These are phyloP conservation scores for Willowsia nigromaculata DNA, from an alignment of 2,888 invertebrate genomes.

Conservation along the genomic window DNA sequence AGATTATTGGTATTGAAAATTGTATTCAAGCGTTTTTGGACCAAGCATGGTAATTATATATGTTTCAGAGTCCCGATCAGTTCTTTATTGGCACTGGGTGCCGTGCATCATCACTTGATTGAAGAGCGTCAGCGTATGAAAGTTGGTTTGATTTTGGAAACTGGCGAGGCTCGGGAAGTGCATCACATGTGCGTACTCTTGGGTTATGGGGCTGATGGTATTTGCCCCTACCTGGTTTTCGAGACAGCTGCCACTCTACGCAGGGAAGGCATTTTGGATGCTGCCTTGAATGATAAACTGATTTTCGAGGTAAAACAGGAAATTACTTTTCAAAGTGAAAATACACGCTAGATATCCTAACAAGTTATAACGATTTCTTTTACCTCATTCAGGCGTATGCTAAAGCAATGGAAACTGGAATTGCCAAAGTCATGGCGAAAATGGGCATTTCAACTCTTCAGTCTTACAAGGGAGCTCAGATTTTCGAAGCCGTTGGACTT, in stretches of 20 bases:
- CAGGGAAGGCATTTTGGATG: conserved; percentile 91
- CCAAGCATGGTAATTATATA: conserved; percentile 33
- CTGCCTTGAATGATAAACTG: conserved; percentile 87
- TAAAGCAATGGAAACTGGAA: conserved; percentile 93
- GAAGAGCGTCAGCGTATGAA: conserved; percentile 97
- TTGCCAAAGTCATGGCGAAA: conserved; percentile 98
- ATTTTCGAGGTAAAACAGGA: conserved; percentile 85
- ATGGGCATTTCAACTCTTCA: conserved; percentile 99
- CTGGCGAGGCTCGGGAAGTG: conserved; percentile 93
- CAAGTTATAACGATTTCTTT: too few species aligned
- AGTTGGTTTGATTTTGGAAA: conserved; percentile 95
- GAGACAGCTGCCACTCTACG: conserved; percentile 94
- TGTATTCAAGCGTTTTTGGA: too few species aligned
- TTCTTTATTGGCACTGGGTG: conserved; percentile 92
- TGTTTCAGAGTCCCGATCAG: conserved; percentile 86
- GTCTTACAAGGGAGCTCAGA: conserved; percentile 99
- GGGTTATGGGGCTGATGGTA: conserved; percentile 98
- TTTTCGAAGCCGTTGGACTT: conserved; percentile 98
- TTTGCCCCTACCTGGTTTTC: conserved; percentile 97
- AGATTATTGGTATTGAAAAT: background rate
- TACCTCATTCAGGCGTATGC: conserved; percentile 95
- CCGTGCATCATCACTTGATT: conserved; percentile 96
- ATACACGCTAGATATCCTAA: background rate
- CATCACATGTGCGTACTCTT: conserved; percentile 87
- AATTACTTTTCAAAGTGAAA: background rate